A percentile compares a stretch with the other conserved stretches of the same genome.
These are phyloP conservation scores for Eueides isabella DNA, from an alignment of 1,140 invertebrate genomes.

Conservation along the genomic window DNA sequence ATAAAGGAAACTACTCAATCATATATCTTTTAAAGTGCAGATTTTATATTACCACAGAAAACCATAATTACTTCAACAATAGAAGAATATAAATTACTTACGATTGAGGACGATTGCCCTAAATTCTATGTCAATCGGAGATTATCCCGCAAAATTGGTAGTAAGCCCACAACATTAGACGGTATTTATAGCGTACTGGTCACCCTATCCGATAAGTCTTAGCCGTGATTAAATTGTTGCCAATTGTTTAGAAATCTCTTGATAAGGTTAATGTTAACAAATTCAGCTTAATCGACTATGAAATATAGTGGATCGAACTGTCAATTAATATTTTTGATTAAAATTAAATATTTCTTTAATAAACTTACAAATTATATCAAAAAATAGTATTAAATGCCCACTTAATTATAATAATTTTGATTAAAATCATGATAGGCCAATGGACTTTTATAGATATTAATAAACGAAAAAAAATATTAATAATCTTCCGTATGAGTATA, in stretches of 20 bases:
- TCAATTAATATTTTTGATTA: not conserved
- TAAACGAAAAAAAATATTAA: not conserved
- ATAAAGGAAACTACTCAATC: not conserved
- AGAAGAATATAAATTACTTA: constrained; percentile 50
- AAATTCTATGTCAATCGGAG: constrained; percentile 63
- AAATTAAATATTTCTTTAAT: too few relatives aligned
- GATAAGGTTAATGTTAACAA: constrained; percentile 17
- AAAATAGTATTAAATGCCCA: too few relatives aligned
- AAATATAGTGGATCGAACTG: not conserved
- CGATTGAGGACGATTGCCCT: constrained; percentile 45
- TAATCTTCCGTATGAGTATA: not conserved
- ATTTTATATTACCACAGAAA: not conserved
- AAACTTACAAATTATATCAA: too few relatives aligned
- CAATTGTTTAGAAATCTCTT: constrained; percentile 17
- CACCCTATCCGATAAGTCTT: constrained; percentile 43
- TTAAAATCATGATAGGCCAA: too few relatives aligned
- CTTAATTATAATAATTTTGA: too few relatives aligned
- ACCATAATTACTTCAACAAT: constrained; percentile 41
- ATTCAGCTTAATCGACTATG: not conserved
- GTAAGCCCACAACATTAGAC: constrained; percentile 56
- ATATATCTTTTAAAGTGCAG: not conserved
- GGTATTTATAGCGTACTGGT: constrained; percentile 56
- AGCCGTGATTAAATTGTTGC: constrained; percentile 35
- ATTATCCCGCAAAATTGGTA: constrained; percentile 58
- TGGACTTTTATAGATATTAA: too few relatives aligned